Base-by-base conservation (phyloP, 2,113 vertebrate species). In the Hemichromis elongatus region DNA sequence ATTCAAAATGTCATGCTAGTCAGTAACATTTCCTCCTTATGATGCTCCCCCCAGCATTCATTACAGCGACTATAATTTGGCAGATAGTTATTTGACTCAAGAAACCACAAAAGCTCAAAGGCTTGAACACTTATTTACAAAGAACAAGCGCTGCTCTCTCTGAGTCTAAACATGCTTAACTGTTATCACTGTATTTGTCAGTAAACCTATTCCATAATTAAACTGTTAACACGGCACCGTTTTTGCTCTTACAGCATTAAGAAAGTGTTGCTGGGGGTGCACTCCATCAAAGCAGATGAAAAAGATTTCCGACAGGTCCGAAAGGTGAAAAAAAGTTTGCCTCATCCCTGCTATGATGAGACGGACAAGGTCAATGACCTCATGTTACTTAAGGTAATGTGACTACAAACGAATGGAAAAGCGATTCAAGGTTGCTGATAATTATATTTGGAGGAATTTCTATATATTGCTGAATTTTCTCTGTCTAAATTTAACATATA, bases 371-470 rank as follows among this genome's bases (percentile, higher is more conserved):
- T 55, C 80, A 94, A 96, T 47, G 95, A 96, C 86, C 83, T 96
- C 61, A 94, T 91, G 94, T 85, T 96, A 77, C 84, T 96, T 14
- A 93, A 95, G 95, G 95, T 95, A 79, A 92, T 73, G 28, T 56
- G 6, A 47, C 16, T 52, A 5, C 24, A 75, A 26, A 26, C 28
- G 0, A 73, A 73, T 47, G 68, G 9, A 28, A 73, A 21, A 47
- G 40, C 19, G 66, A 26, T 73, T 13, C 40, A 47, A 73, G 66
- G 7, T 47, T 11, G 9, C 13, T 47, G 14, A 73, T 47, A 73
- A 16, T 45, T 16, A 47, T 70, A 47, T 70, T 18, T 70, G 26
- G 37, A 47, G 8, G 8, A 11, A 73, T 73, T 28, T 70, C 24
- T 45, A 11, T 5, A 18, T 7, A 26, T 63, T 63, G 19, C 37